Base-by-base conservation (phyloP, 2,113 vertebrate genomes). In the Grammomys dolichurus region DNA sequence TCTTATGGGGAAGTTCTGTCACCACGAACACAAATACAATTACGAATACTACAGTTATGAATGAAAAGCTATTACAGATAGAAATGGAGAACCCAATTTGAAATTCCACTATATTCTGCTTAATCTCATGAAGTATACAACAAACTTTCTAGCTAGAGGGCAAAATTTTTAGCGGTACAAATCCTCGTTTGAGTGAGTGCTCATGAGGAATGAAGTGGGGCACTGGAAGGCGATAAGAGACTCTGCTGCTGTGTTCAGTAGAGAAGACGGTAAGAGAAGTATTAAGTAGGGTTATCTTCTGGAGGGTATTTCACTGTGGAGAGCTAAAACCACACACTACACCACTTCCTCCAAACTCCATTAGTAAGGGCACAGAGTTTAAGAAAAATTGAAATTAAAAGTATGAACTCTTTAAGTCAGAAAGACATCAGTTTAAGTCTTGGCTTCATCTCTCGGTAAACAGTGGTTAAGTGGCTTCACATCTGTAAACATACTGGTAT, bases 1-100 rank as follows among this genome's bases (percentile, higher is more conserved):
- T 26, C 54, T 60, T 95, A 86, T 31, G 75, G 89, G 81, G 2
- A 2, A 94, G 72, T 91, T 93, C 90, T 97, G 87, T 96, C 84
- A 96, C 97, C 95, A 96, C 12, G 63, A 93, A 40, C 90, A 94
- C 76, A 95, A 76, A 94, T 81, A 97, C 36, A 81, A 58, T 10
- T 75, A 96, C 65, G 94, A 96, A 95, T 86, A 96, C 24, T 81
- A 43, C 92, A 95, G 84, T 82, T 93, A 87, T 94, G 95, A 98
- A 97, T 96, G 93, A 92, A 94, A 98, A 94, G 33, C 58, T 70
- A 77, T 76, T 78, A 73, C 36, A 82, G 76, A 94, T 96, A 63
- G 0, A 87, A 31, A 93, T 17, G 97, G 95, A 86, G 40, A 97
- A 73, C 82, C 97, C 90, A 94, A 51, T 95, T 96, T 94, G 97